These are phyloP conservation scores for Clistopyga incitator DNA, from an alignment of 2,888 invertebrate genomes.

Conservation along the genomic window DNA sequence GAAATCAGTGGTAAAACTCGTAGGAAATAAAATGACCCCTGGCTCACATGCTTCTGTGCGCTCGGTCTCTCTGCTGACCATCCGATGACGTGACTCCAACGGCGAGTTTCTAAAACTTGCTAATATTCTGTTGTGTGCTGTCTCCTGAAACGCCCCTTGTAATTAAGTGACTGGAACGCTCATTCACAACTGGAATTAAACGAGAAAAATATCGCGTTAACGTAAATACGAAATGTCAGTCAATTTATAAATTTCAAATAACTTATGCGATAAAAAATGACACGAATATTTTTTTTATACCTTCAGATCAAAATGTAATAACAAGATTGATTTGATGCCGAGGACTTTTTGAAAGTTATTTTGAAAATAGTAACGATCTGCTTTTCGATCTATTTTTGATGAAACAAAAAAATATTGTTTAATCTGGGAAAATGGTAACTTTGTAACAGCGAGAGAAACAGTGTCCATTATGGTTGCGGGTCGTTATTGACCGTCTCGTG, in stretches of 20 bases:
- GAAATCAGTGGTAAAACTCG: slow-evolving; percentile 45
- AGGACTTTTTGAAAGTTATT: no score
- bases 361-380: background rate
- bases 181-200: background rate
- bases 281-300: no score
- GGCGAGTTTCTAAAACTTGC: slow-evolving; percentile 33
- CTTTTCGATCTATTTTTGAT: background rate
- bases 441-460: no score
- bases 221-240: background rate
- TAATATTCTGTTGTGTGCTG: slow-evolving; percentile 15
- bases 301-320: no score
- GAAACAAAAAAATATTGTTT: background rate
- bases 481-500: background rate
- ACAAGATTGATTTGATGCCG: no score
- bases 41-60: background rate
- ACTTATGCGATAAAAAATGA: background rate
- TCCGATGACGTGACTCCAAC: background rate
- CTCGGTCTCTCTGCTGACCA: background rate
- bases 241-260: background rate
- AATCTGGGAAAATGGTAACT: background rate
- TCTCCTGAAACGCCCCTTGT: background rate
- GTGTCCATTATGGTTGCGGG: background rate
- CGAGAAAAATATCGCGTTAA: background rate
- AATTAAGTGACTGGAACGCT: background rate
- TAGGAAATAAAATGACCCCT: slow-evolving; percentile 27